phyloP scores from a whole-genome alignment of 2,113 vertebrate species.

The Pardalotus punctatus region DNA sequence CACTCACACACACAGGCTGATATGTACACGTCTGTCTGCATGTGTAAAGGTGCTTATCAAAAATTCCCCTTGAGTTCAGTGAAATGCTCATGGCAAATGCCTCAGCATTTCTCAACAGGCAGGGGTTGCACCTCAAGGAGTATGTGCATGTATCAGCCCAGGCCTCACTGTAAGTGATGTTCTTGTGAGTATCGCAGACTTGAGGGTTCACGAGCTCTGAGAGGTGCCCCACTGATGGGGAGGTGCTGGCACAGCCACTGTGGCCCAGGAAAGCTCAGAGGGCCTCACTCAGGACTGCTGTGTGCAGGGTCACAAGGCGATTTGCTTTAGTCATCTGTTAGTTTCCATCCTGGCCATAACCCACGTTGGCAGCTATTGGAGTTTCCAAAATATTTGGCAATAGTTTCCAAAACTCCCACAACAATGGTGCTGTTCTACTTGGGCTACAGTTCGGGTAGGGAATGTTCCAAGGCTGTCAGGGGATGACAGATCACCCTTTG shows the following conservation, averaged over 20 bases:
- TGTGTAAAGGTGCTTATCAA: neutral
- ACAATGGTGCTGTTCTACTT: neutral
- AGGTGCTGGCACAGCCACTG: neutral
- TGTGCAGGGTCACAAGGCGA: neutral
- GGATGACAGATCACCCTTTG: neutral
- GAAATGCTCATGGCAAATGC: neutral
- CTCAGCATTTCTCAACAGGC: neutral
- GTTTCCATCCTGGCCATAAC: neutral
- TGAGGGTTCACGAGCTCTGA: fast-evolving
- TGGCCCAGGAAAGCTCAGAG: too few species aligned
- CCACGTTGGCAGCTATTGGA: neutral
- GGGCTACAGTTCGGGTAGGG: neutral
- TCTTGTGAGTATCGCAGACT: fast-evolving
- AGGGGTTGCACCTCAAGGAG: neutral
- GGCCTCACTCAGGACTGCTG: neutral
- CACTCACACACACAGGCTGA: neutral
- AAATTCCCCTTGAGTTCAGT: too few species aligned
- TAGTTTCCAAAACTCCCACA: neutral
- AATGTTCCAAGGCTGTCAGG: neutral
- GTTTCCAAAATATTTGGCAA: neutral
- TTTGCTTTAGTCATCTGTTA: neutral
- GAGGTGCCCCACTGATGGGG: neutral
- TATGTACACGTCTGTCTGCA: neutral
- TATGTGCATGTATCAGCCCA: neutral
- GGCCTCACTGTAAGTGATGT: fast-evolving